Evolutionary conservation across 2,113 vertebrate species (phyloP).

Genomic region (Ginglymostoma cirratum): DNA sequence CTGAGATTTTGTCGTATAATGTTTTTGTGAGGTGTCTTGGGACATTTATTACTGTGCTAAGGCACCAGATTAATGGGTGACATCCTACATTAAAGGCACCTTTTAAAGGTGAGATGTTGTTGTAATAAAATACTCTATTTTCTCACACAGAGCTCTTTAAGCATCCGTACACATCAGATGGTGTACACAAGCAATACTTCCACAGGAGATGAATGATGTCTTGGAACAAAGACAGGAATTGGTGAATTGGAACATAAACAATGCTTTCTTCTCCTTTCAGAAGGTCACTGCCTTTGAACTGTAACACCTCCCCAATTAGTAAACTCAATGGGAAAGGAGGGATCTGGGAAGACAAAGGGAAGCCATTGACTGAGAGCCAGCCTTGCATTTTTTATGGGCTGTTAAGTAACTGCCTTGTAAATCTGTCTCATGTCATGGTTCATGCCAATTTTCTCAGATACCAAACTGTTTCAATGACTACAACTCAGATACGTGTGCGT

Average conservation of each 20-base stretch:
- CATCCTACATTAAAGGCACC: too few relatives aligned
- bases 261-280: neutral
- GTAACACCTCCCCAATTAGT: neutral
- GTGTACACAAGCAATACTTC: neutral
- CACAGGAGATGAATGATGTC: neutral
- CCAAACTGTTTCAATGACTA: neutral
- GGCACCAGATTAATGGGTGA: neutral
- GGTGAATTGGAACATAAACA: neutral
- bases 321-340: neutral
- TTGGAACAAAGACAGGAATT: neutral
- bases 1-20: too few relatives aligned
- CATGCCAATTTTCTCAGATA: neutral
- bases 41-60: neutral
- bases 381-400: neutral
- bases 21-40: neutral
- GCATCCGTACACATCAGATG: neutral
- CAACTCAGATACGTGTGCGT: neutral
- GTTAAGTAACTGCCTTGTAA: neutral
- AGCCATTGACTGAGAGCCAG: neutral
- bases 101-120: neutral
- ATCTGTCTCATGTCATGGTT: neutral
- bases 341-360: neutral
- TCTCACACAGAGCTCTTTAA: neutral
- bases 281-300: constrained; percentile 1
- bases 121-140: neutral